These are phyloP conservation scores for Malacosoma neustria DNA, from an alignment of 2,888 invertebrate species.

Conservation along the genomic window DNA sequence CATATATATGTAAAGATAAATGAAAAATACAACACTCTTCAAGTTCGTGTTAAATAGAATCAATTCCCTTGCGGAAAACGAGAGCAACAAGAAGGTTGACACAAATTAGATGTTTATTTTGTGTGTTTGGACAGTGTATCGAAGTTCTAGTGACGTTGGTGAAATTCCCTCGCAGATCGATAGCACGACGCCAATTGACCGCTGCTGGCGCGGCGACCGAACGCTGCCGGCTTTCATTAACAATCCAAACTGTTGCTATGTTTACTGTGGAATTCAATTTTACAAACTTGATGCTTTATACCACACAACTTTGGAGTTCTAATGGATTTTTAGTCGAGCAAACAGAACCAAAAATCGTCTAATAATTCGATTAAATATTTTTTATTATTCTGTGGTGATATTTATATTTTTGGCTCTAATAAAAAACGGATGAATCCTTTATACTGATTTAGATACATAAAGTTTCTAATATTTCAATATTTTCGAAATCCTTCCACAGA, in stretches of 20 bases:
- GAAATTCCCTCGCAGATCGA: constrained; percentile 46
- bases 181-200: constrained; percentile 55
- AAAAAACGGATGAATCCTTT: no score
- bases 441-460: no score
- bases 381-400: no score
- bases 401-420: no score
- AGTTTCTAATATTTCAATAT: no score
- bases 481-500: no score
- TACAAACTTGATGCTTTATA: not conserved
- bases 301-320: not conserved
- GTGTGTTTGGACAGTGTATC: constrained; percentile 22
- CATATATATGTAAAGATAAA: no score
- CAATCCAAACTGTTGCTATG: constrained; percentile 33
- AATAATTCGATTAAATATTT: no score
- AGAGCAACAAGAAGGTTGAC: not conserved
- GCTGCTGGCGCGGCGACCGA: constrained; percentile 34
- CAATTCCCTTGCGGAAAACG: not conserved
- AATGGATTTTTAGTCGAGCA: not conserved
- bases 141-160: constrained; percentile 29
- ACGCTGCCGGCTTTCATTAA: constrained; percentile 29
- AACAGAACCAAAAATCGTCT: no score
- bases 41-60: no score
- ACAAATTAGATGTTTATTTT: constrained; percentile 26
- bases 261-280: constrained; percentile 13
- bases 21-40: no score